Conservation (phyloP, 2,888 invertebrate species). For the Xylota segnis region DNA sequence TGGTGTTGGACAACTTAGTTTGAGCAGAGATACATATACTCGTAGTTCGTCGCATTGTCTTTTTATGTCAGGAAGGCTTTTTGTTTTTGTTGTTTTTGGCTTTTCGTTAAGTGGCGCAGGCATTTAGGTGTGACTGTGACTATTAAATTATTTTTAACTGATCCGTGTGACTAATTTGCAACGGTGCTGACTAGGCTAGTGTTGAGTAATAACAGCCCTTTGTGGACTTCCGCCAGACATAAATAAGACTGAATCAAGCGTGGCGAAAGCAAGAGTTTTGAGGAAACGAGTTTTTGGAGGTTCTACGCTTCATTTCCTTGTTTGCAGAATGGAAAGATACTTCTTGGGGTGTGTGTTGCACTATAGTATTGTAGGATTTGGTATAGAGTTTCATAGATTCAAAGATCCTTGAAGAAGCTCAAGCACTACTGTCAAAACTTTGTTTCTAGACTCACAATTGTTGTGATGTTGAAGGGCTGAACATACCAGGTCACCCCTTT, state of each 20-base stretch:
- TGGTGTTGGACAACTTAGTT: conserved; percentile 26
- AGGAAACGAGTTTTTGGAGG: neutral
- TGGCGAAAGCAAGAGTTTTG: neutral
- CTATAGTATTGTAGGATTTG: too few relatives aligned
- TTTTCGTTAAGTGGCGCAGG: conserved; percentile 23
- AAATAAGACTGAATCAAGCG: neutral
- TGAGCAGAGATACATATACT: conserved; percentile 3
- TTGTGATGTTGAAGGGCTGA: too few relatives aligned
- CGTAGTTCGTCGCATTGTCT: conserved; percentile 23
- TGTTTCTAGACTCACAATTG: too few relatives aligned
- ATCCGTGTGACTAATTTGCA: conserved; percentile 2
- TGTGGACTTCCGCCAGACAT: neutral
- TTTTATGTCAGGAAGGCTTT: conserved; percentile 44
- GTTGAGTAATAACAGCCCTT: conserved; percentile 3
- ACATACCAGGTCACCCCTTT: too few relatives aligned
- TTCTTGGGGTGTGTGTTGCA: too few relatives aligned
- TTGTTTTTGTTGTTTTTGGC: neutral
- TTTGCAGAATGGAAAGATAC: neutral
- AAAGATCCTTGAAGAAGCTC: too few relatives aligned
- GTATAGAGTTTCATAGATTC: too few relatives aligned
- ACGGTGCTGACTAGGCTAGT: neutral
- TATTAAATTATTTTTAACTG: conserved; percentile 56
- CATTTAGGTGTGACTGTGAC: conserved; percentile 59
- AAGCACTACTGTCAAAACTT: too few relatives aligned
- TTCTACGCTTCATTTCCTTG: neutral